phyloP scores from a whole-genome alignment of 2,113 vertebrate genomes.

The Heterotis niloticus region DNA sequence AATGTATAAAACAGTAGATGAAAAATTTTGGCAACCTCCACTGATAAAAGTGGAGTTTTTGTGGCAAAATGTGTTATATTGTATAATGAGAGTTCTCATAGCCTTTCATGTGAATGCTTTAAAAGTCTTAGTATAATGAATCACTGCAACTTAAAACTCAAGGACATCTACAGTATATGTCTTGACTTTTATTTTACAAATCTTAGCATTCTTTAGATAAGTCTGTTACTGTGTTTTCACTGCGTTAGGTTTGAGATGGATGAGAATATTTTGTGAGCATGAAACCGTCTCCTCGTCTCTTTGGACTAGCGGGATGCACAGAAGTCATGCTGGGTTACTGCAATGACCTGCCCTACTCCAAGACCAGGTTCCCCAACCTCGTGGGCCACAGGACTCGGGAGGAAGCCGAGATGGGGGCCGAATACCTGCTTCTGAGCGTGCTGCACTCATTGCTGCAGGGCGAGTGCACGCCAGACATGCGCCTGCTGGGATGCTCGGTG shows the following conservation, averaged over 20 bases:
- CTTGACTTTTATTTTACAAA: too few species aligned
- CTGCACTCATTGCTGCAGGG: conserved; percentile 84
- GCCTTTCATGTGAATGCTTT: neutral
- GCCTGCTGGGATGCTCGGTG: conserved; percentile 85
- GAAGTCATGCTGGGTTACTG: conserved; percentile 80
- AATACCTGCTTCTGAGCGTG: conserved; percentile 87
- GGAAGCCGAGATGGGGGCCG: conserved; percentile 78
- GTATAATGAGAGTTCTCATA: conserved; percentile 9
- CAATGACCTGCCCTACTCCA: conserved; percentile 71
- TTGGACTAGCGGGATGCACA: conserved; percentile 68
- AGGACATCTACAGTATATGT: too few species aligned
- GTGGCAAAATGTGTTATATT: too few species aligned
- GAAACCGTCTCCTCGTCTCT: neutral
- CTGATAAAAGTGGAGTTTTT: too few species aligned
- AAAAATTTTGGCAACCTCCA: too few species aligned
- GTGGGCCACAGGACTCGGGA: conserved; percentile 71
- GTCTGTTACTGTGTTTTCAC: neutral
- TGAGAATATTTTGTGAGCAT: neutral
- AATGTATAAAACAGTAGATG: too few species aligned
- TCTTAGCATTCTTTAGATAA: neutral
- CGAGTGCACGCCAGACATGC: conserved; percentile 86
- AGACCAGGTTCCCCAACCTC: conserved; percentile 79
- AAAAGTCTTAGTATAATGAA: too few species aligned
- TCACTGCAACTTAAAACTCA: too few species aligned
- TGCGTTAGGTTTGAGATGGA: too few species aligned